Evolutionary conservation across 2,797 vertebrate genomes (phyloP), one percentile per base, ranked within the genome.

Genomic region (Macroramphosus scolopax): DNA sequence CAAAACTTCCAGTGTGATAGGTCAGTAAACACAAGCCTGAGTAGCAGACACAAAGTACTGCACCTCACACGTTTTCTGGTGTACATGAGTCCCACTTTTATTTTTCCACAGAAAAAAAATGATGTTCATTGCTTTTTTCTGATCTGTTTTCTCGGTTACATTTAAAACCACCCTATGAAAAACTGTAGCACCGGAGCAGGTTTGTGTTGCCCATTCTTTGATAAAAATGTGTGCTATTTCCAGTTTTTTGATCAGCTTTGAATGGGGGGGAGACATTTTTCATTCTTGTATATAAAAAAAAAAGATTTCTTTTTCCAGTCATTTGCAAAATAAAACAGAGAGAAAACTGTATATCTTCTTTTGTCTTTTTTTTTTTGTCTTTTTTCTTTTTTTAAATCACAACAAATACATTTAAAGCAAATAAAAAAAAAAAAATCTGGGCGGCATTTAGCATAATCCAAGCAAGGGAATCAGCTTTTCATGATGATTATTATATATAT

Each of bases 391-490:
- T 80, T 89, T 77, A 82, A 87, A 83, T 87, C 72, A 90, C 87
- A 78, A 88, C n/a, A n/a, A n/a, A 87, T 87, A 89, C 83, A 89
- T 78, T 87, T 82, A 81, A 84, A 88, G 82, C 81, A 89, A 89
- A 85, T n/a, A n/a, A n/a, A n/a, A n/a, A n/a, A 70, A 32, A 58
- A 69, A 24, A 65, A 77, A 77, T 55, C 61, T 63, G 81, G 81
- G 82, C 68, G 63, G 77, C 84, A 79, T 84, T 89, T 69, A 88
- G 85, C 89, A 89, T 87, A 90, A 89, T 89, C 82, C 86, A 87
- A 90, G 89, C 89, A 90, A 89, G 86, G 86, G 83, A 89, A 81
- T 89, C 82, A 82, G 84, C 85, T 87, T 87, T 83, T n/a, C 73
- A 85, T 86, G 81, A 88, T 85, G 78, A 86, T 86, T 89, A 86